A percentile compares a stretch with the other conserved stretches of the same genome.
These are phyloP conservation scores for Sesia bembeciformis DNA, from an alignment of 2,888 invertebrate species.

Conservation along the genomic window DNA sequence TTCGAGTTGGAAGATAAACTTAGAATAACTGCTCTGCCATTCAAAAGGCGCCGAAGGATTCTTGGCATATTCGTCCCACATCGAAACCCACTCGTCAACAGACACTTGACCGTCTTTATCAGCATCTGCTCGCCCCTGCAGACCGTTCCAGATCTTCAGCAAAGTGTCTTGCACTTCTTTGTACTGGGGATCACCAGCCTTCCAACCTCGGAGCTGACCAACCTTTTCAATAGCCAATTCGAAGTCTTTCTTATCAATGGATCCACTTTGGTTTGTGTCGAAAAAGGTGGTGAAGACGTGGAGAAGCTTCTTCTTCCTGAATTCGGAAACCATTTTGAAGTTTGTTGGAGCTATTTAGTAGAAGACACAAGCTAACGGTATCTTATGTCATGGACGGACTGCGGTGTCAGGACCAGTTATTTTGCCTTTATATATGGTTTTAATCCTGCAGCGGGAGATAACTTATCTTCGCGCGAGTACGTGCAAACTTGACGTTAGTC, in stretches of 20 bases:
- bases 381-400: constrained; percentile 1
- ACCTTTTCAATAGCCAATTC: constrained; percentile 90
- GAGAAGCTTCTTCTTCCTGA: constrained; percentile 90
- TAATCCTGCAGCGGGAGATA: constrained; percentile 8
- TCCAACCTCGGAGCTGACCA: constrained; percentile 85
- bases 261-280: constrained; percentile 90
- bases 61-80: constrained; percentile 89
- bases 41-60: constrained; percentile 82
- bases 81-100: constrained; percentile 88
- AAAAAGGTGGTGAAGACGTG: constrained; percentile 92
- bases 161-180: constrained; percentile 82
- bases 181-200: constrained; percentile 80
- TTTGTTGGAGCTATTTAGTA: neutral
- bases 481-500: constrained; percentile 12
- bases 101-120: constrained; percentile 91
- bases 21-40: constrained; percentile 90
- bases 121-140: constrained; percentile 85
- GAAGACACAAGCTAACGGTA: no score
- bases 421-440: constrained; percentile 10
- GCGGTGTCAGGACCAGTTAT: neutral
- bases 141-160: constrained; percentile 87
- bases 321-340: constrained; percentile 82
- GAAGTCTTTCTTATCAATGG: constrained; percentile 90
- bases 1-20: constrained; percentile 90
- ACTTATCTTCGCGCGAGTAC: constrained; percentile 4